Conservation (phyloP, 2,888 invertebrate species). For the Thysanoteuthis rhombus region DNA sequence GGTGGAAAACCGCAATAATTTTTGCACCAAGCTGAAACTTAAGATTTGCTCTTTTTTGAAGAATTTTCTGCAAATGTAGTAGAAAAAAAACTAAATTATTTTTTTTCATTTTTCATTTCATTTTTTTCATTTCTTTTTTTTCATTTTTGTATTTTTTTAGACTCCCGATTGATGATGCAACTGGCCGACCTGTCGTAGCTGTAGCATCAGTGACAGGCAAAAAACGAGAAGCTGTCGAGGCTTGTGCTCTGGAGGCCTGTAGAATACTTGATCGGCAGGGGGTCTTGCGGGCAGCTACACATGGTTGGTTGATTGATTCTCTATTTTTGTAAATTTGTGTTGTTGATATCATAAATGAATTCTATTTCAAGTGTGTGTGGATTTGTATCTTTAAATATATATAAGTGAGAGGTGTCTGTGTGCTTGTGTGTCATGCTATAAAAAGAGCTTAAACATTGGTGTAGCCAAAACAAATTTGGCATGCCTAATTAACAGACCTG, state of each 20-base stretch:
- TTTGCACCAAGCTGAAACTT: no score
- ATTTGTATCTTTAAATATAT: no score
- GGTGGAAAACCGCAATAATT: no score
- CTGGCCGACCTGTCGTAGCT: constrained; percentile 81
- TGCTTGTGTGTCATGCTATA: no score
- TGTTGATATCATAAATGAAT: not conserved
- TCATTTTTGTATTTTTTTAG: constrained; percentile 69
- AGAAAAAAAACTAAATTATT: no score
- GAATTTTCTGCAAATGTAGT: no score
- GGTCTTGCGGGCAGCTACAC: constrained; percentile 84
- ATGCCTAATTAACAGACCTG: no score
- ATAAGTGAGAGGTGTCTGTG: no score
- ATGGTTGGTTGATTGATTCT: constrained; percentile 73
- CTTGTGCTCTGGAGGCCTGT: constrained; percentile 95
- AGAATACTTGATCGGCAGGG: constrained; percentile 88
- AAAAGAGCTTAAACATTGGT: no score
- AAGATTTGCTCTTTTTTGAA: no score
- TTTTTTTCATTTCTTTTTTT: constrained; percentile 32
- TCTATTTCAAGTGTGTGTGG: no score
- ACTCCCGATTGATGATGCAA: constrained; percentile 82
- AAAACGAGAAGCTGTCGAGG: constrained; percentile 91
- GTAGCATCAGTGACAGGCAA: constrained; percentile 89
- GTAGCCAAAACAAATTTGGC: no score
- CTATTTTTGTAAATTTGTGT: not conserved
- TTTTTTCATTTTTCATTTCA: not conserved